phyloP scores from a whole-genome alignment of 2,888 invertebrate species.

The Oithona nana region DNA sequence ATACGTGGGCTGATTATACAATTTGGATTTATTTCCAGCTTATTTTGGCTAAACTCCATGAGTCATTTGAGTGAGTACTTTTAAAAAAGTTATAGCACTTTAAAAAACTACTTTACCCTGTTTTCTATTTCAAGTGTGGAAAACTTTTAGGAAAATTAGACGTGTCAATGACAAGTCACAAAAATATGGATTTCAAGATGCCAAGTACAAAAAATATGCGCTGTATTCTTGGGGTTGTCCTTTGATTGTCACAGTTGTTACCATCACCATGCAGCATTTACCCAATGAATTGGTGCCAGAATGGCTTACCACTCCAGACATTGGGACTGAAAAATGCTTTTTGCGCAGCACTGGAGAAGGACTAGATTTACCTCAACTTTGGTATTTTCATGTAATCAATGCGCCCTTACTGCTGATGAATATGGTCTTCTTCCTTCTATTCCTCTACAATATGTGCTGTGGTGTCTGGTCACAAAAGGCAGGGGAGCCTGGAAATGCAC shows the following conservation, averaged over 20 bases:
- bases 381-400: neutral
- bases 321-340: slow-evolving; percentile 2
- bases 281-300: neutral
- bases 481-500: too few relatives aligned
- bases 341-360: too few relatives aligned
- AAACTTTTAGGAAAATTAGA: neutral
- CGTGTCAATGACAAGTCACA: too few relatives aligned
- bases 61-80: neutral
- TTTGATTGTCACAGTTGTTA: neutral
- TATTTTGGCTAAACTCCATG: slow-evolving; percentile 5
- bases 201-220: neutral
- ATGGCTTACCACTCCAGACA: neutral
- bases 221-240: slow-evolving; percentile 1
- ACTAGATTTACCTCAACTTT: neutral
- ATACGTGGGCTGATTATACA: neutral
- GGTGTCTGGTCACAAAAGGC: too few relatives aligned
- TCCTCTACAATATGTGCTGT: too few relatives aligned
- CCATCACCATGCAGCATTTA: slow-evolving; percentile 3
- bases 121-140: too few relatives aligned
- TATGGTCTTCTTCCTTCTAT: too few relatives aligned
- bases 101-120: too few relatives aligned
- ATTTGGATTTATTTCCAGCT: neutral
- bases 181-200: neutral
- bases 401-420: neutral
- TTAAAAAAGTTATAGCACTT: too few relatives aligned